Evolutionary conservation across 2,888 invertebrate species (phyloP), one percentile per base, ranked within the genome.

Genomic region (Sphecodes monilicornis): DNA sequence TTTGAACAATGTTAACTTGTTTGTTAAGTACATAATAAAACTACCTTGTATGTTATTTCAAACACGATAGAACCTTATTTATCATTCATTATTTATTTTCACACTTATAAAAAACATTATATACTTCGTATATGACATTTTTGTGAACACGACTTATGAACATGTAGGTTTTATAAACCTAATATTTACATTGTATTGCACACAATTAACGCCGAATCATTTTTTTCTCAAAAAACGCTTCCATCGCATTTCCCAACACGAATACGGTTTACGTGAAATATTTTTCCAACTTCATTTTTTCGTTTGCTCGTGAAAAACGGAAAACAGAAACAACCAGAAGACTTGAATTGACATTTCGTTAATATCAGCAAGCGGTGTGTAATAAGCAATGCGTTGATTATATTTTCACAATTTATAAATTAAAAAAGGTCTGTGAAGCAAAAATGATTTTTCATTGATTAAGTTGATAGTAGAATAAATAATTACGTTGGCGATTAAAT

Each of bases 31-130:
- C n/a, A n/a, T n/a, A 54, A n/a, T n/a, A 4, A 68, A 68, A 39
- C 36, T 1, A n/a, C 0, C 32, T 68, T n/a, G 11, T 39, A 68
- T 68, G 68, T 68, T 68, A 68, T 68, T 68, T 68, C 68, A 68
- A 68, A 68, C 39, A 68, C n/a, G 5, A 57, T 26, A 57, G 57
- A 57, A 29, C 26, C 5, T 16, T 16, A 29, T 26, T 57, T 26
- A 16, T 57, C 57, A 16, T 1, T 16, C 16, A 26, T 16, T 16
- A 29, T 57, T 60, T n/a, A n/a, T n/a, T n/a, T n/a, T n/a, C n/a
- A n/a, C n/a, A n/a, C n/a, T n/a, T n/a, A n/a, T n/a, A n/a, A n/a
- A 32, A 29, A 22, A 8, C 32, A 64, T 32, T 64, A 32, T 29
- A 32, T 16, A 64, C 16, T 64, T 60, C 18, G 8, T 10, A 26